Base-by-base conservation (phyloP, 2,113 vertebrate species). In the Leiothrix lutea region DNA sequence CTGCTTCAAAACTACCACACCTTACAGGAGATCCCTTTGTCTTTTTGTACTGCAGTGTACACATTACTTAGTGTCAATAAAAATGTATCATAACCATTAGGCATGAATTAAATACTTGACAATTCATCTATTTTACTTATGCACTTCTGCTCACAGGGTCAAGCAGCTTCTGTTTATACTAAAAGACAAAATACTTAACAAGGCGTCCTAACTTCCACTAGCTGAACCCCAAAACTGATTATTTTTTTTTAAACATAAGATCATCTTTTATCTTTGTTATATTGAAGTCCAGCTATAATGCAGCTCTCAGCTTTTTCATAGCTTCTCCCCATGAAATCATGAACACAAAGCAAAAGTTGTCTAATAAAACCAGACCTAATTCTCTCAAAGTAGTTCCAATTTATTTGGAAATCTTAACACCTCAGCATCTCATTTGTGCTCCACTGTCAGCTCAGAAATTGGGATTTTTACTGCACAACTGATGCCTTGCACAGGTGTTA, bases 201-300 rank as follows among this genome's bases (percentile, higher is more conserved):
- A 17, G 11, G 6, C 0, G 0, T 21, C 20, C 26, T 31, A 29
- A 26, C 11, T 74, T 86, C 26, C 18, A 35, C 11, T 14, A 28
- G 9, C 0, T 75, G 35, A 29, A 33, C 20, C 9, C 44, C 60
- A 11, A 56, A 81, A 71, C 5, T 24, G 14, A 3, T n/a, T n/a
- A n/a, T n/a, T 67, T 54, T 44, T 35, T 29, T 64, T 70, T 4
- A 4, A 13, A 62, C 6, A 31, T 33, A 47, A 26, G 1, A n/a
- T 40, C 7, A 24, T 47, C 14, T 66, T 84, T 81, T 33, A n/a
- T n/a, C 40, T 57, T 44, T 57, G 45, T 54, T n/a, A 48, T 33
- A 26, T 47, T 29, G 36, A 77, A 86, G 21, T 35, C 54, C n/a
- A 67, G 1, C 23, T 47, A 5, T 47, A 66, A 66, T 8, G 9